These are phyloP conservation scores for Pristionchus arcanus DNA, from an alignment of 2,888 invertebrate genomes.

Conservation along the genomic window DNA sequence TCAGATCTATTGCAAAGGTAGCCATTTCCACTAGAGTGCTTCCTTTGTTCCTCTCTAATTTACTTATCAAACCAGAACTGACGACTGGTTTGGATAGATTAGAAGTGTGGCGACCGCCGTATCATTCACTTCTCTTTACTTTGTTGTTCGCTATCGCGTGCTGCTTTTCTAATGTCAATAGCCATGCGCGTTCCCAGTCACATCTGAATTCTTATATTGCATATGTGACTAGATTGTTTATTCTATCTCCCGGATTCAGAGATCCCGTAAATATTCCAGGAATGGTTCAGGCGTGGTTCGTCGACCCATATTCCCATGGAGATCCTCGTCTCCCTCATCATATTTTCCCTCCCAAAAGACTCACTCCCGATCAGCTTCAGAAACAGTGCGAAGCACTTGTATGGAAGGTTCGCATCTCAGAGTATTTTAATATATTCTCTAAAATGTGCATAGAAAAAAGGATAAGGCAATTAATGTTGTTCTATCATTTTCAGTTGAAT, in stretches of 20 bases:
- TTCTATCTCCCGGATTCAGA: background rate
- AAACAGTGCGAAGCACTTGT: background rate
- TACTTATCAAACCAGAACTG: constrained; percentile 15
- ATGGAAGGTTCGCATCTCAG: background rate
- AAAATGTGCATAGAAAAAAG: no score
- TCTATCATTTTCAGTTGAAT: background rate
- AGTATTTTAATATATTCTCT: no score
- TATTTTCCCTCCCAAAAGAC: background rate
- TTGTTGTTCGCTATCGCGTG: background rate
- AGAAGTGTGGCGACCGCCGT: background rate
- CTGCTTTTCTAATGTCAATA: background rate
- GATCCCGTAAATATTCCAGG: background rate
- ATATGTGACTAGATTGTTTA: no score
- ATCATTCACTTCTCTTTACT: constrained; percentile 20
- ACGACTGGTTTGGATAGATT: background rate
- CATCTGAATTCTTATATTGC: background rate
- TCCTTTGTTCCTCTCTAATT: background rate
- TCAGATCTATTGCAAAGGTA: background rate
- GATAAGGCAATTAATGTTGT: no score
- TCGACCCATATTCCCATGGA: background rate
- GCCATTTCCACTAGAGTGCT: background rate
- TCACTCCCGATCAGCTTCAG: background rate
- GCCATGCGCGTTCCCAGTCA: background rate
- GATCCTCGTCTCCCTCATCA: constrained; percentile 48
- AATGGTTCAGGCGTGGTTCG: constrained; percentile 33